These are phyloP conservation scores for Tribolium freemani DNA, from an alignment of 2,888 invertebrate genomes.

Conservation along the genomic window DNA sequence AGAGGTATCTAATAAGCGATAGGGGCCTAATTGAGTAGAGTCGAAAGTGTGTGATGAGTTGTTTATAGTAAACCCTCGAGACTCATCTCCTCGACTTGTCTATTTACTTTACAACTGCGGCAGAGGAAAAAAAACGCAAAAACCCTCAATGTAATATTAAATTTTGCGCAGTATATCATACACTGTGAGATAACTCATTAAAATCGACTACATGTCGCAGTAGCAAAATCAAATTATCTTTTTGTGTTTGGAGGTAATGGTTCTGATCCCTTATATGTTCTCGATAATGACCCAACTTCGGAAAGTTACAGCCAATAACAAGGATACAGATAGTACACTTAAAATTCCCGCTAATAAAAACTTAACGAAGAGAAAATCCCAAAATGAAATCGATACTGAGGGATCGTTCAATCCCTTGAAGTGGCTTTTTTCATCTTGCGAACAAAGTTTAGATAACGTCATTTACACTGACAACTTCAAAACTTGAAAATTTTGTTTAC, in stretches of 20 bases:
- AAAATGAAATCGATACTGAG: neutral
- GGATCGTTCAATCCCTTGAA: neutral
- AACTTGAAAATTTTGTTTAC: neutral
- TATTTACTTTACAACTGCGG: neutral
- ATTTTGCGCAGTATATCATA: neutral
- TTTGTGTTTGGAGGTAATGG: constrained; percentile 26
- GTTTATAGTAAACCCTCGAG: constrained; percentile 1
- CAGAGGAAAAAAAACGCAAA: neutral
- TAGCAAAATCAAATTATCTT: constrained; percentile 21
- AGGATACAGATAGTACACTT: neutral
- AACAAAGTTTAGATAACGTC: neutral
- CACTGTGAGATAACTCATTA: neutral
- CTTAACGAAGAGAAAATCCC: neutral
- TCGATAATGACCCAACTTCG: constrained; percentile 20
- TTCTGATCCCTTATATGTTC: constrained; percentile 15
- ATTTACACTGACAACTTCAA: neutral
- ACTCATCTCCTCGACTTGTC: neutral
- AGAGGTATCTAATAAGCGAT: neutral
- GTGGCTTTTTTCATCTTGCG: neutral
- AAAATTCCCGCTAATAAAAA: neutral
- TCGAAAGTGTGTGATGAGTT: constrained; percentile 4
- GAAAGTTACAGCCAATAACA: neutral
- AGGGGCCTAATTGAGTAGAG: neutral
- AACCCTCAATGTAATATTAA: neutral
- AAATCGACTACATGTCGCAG: neutral